Base-by-base conservation (phyloP, 2,113 vertebrate species). In the Callipepla californica region DNA sequence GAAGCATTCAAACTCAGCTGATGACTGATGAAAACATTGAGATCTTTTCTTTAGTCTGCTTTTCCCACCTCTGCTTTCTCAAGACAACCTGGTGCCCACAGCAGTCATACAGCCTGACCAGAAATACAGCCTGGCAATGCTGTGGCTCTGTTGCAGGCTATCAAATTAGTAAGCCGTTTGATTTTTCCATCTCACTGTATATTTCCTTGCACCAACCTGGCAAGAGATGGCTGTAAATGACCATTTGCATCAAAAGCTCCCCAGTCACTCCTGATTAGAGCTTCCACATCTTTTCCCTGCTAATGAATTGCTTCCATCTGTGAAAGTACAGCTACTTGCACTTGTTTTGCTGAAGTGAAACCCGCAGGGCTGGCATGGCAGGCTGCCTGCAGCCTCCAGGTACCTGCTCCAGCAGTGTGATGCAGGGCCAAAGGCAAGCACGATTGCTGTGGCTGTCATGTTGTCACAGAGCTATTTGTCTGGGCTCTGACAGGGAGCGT, bases 291-390 rank as follows among this genome's bases (percentile, higher is more conserved):
- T 92, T 96, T 94, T 69, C 63, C 51, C 53, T 55, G 66, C 65
- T 96, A 96, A 96, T 96, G 75, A 96, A 96, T 96, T 91, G 94
- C 80, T 92, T 89, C 85, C 90, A 87, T 95, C 89, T 95, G 92
- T 93, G 91, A 95, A 93, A 97, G 97, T 91, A 85, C 55, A 91
- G 62, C 74, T 45, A 72, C 42, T 96, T 77, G 84, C 79, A 94
- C 93, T 94, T 90, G 82, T 87, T 97, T 95, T 86, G 83, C 88
- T 97, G 94, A 85, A 96, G 96, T 95, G 89, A 94, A 81, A 94
- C 89, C 80, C 85, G 57, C 91, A 95, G 85, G 81, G 68, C 86
- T 95, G 40, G 14, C 5, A 30, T 65, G 82, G 76, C 55, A 75
- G 85, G 73, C 44, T 2, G 66, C 83, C 90, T 94, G 75, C 81